Base-by-base conservation (phyloP, 1,140 invertebrate genomes). In the Heliconius hewitsoni region DNA sequence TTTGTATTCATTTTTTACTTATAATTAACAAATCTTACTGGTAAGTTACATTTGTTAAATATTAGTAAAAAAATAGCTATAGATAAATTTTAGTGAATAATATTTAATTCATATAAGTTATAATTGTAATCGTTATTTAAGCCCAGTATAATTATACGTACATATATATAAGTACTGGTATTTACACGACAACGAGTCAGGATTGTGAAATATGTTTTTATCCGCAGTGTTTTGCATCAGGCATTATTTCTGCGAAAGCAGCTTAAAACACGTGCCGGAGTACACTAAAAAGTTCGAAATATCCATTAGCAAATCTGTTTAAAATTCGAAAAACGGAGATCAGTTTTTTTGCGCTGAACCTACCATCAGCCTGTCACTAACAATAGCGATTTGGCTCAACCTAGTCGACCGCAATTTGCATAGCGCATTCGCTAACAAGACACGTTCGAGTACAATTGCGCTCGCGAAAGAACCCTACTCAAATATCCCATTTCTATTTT, bases 401-500 rank as follows among this genome's bases (percentile, higher is more conserved):
- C 77, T 85, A 83, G 86, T 82, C 80, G 77, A 79, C 79, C 81
- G 84, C 84, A 78, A 93, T 93, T 92, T 90, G 88, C 91, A 90
- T 92, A 89, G 86, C 85, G 89, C 90, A 94, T 94, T 94, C 90
- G 83, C 87, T 94, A 93, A 93, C 92, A 94, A 91, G 90, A 94
- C 93, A 94, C 91, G 91, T 93, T 89, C 92, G 87, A 90, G 82
- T 90, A 91, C 89, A 93, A 94, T 94, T 92, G 91, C 91, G 88
- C 88, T 94, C 93, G 88, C 91, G 90, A 94, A 94, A 94, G 91
- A 94, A 93, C 93, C 91, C 90, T 91, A 89, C 89, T 93, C 91
- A 93, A 94, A 93, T 89, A 93, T 93, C 88, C 93, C 91, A 94
- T 94, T 93, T 89, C 93, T 93, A 93, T 93, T 94, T 92, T 88